phyloP scores from a whole-genome alignment of 23 tunicate genomes.

The Trididemnum clinides region DNA sequence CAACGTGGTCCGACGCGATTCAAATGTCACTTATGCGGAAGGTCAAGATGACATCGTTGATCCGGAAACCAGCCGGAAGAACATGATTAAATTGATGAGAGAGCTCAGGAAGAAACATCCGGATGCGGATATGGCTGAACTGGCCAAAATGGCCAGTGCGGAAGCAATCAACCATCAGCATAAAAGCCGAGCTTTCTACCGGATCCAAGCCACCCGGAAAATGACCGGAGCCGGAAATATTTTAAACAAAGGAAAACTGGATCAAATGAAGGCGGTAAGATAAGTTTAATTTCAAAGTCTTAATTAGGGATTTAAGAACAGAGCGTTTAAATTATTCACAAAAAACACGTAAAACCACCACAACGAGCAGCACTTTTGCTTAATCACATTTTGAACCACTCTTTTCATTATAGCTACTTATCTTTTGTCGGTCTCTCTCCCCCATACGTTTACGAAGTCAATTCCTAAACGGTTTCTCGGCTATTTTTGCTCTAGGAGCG shows the following conservation, averaged over 20 bases:
- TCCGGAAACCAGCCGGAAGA: slow-evolving; percentile 72
- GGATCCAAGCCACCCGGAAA: slow-evolving; percentile 94
- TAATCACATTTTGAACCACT: too few species aligned
- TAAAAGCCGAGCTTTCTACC: slow-evolving; percentile 94
- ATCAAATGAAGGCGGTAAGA: slow-evolving; percentile 48
- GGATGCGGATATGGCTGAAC: slow-evolving; percentile 88
- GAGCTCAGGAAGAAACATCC: slow-evolving; percentile 84
- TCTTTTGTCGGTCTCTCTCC: too few species aligned
- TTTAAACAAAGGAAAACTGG: slow-evolving; percentile 67
- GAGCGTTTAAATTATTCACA: too few species aligned
- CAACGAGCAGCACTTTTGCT: too few species aligned
- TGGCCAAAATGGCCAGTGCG: slow-evolving; percentile 70
- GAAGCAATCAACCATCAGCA: slow-evolving; percentile 84
- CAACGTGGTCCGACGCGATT: slow-evolving; percentile 2
- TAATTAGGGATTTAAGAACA: too few species aligned
- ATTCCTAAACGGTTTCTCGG: too few species aligned
- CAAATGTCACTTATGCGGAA: background rate
- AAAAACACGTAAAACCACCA: too few species aligned
- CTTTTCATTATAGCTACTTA: too few species aligned
- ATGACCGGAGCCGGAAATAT: slow-evolving; percentile 99
- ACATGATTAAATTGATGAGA: slow-evolving; percentile 82
- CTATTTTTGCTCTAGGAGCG: too few species aligned
- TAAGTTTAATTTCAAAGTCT: too few species aligned
- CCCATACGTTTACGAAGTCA: too few species aligned
- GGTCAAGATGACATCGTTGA: slow-evolving; percentile 47